These are phyloP conservation scores for Sclerurus mexicanus DNA, from an alignment of 2,113 vertebrate species.

Conservation along the genomic window DNA sequence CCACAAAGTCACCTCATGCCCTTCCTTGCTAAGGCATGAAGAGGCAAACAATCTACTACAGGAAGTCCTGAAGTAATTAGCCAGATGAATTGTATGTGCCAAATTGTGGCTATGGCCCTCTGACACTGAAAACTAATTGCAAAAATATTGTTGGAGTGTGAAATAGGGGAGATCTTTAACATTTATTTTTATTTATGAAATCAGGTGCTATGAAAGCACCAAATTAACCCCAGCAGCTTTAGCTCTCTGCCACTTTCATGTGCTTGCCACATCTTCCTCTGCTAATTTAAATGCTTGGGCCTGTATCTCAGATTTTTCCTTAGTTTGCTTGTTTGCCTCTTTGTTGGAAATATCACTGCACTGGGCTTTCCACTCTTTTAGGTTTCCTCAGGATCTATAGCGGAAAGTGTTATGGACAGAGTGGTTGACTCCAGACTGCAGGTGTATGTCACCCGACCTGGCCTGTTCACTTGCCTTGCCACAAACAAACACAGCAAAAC, in stretches of 20 bases:
- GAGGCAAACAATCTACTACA: neutral
- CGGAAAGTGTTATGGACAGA: conserved; percentile 85
- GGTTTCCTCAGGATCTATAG: conserved; percentile 87
- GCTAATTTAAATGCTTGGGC: neutral
- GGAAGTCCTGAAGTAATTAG: neutral
- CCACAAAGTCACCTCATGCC: neutral
- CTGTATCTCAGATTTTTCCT: neutral
- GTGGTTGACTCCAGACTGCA: conserved; percentile 87
- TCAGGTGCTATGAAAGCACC: neutral
- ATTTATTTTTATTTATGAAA: neutral
- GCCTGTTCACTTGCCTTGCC: conserved; percentile 92
- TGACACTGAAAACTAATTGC: neutral
- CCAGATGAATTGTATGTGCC: neutral
- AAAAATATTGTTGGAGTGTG: neutral
- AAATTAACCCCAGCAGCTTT: neutral
- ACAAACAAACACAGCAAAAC: conserved; percentile 92
- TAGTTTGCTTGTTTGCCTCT: neutral
- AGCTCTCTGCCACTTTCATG: neutral
- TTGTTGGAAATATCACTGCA: neutral
- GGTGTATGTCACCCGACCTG: conserved; percentile 85
- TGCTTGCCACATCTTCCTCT: neutral
- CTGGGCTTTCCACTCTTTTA: conserved; percentile 24
- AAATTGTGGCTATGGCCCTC: neutral
- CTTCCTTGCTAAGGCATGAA: neutral
- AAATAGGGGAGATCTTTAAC: neutral